These are phyloP conservation scores for Pterostichus madidus DNA, from an alignment of 2,888 invertebrate species.

Conservation along the genomic window DNA sequence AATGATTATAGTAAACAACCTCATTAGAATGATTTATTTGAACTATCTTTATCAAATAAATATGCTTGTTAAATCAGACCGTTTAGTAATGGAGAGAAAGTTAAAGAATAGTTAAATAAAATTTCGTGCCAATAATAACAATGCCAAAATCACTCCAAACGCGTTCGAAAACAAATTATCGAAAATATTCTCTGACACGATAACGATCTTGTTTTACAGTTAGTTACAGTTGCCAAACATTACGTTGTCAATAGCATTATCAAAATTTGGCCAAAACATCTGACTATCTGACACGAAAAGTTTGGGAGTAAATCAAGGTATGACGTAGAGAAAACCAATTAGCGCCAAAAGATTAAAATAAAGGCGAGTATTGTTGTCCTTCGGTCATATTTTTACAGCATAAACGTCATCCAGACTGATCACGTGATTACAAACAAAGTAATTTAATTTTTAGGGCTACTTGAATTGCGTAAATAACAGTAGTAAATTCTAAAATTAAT, in stretches of 20 bases:
- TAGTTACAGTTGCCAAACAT: constrained; percentile 35
- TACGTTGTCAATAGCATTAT: constrained; percentile 27
- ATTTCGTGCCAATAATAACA: too few species aligned
- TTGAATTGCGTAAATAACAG: constrained; percentile 34
- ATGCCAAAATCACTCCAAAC: not conserved
- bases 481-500: constrained; percentile 31
- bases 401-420: constrained; percentile 45
- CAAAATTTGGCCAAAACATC: constrained; percentile 40
- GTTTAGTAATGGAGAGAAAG: too few species aligned
- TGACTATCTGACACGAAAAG: constrained; percentile 31
- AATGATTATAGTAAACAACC: too few species aligned
- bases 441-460: constrained; percentile 26
- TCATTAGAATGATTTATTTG: too few species aligned
- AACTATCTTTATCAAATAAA: too few species aligned
- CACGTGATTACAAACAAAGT: constrained; percentile 10
- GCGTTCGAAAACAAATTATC: constrained; percentile 36
- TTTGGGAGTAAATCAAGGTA: constrained; percentile 37
- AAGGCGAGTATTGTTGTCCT: constrained; percentile 47
- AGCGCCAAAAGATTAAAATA: constrained; percentile 58
- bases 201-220: constrained; percentile 24
- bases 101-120: too few species aligned
- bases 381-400: constrained; percentile 48
- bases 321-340: constrained; percentile 48
- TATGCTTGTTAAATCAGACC: too few species aligned
- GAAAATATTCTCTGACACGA: not conserved